These are phyloP conservation scores for Leptosomus discolor DNA, from an alignment of 2,113 vertebrate genomes.

Conservation along the genomic window DNA sequence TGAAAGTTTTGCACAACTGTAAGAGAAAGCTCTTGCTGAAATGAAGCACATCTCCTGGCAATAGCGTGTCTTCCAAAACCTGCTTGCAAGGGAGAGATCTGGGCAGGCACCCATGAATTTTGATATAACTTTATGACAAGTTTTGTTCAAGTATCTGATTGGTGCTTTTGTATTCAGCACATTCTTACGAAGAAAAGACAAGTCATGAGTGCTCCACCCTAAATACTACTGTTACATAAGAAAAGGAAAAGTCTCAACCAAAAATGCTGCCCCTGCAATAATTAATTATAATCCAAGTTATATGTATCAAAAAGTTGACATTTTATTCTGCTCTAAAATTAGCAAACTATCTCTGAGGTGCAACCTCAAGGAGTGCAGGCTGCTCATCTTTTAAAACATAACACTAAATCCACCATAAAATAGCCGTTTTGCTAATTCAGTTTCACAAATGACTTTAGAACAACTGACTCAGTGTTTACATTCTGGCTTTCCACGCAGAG, in stretches of 20 bases:
- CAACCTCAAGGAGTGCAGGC: not conserved
- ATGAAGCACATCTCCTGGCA: not conserved
- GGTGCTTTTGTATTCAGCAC: not conserved
- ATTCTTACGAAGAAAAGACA: not conserved
- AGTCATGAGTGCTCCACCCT: not conserved
- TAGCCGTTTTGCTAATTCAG: not conserved
- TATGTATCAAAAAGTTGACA: not conserved
- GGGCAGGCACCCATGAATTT: not conserved
- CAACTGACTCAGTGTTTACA: not conserved
- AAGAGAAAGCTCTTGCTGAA: not conserved
- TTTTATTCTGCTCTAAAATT: not conserved
- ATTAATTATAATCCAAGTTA: not conserved
- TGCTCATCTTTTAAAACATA: not conserved
- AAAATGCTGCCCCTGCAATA: not conserved
- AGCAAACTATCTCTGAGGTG: not conserved
- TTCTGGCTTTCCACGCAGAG: not conserved
- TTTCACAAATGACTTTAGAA: not conserved
- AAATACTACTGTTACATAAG: not conserved
- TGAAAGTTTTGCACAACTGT: not conserved
- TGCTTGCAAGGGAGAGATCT: not conserved
- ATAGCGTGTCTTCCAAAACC: not conserved
- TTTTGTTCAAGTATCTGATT: not conserved
- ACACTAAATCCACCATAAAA: not conserved
- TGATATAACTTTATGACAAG: accelerated
- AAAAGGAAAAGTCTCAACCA: not conserved